These are phyloP conservation scores for Antheraea pernyi DNA, from an alignment of 1,140 invertebrate species.

Conservation along the genomic window DNA sequence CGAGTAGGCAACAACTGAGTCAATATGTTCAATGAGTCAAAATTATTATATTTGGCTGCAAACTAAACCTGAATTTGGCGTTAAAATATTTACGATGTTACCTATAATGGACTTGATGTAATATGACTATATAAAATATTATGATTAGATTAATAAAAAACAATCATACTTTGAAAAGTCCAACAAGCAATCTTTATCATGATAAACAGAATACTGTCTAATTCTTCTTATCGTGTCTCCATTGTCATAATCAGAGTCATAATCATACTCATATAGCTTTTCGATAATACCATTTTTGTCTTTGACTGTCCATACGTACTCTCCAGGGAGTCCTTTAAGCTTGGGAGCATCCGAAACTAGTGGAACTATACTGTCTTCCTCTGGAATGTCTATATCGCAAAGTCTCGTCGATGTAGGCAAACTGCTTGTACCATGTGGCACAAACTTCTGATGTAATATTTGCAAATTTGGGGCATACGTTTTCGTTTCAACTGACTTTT, in stretches of 20 bases:
- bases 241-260: slow-evolving; percentile 44
- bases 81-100: no score
- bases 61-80: no score
- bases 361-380: slow-evolving; percentile 25
- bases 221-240: slow-evolving; percentile 55
- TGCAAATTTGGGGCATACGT: slow-evolving; percentile 11
- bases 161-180: slow-evolving; percentile 37
- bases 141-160: background rate
- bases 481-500: slow-evolving; percentile 23
- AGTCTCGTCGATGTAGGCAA: slow-evolving; percentile 10
- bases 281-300: slow-evolving; percentile 65
- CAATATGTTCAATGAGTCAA: no score
- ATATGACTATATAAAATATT: background rate
- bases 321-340: slow-evolving; percentile 46
- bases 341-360: slow-evolving; percentile 42
- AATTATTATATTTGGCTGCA: no score
- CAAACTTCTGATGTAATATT: background rate
- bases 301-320: slow-evolving; percentile 64
- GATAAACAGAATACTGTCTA: slow-evolving; percentile 65
- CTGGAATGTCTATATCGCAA: slow-evolving; percentile 26
- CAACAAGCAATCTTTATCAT: slow-evolving; percentile 62
- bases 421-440: slow-evolving; percentile 3
- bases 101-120: no score
- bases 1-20: no score
- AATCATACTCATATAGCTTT: slow-evolving; percentile 64